These are phyloP conservation scores for Hydrochoerus hydrochaeris DNA, from an alignment of 2,113 vertebrate genomes.

Conservation along the genomic window DNA sequence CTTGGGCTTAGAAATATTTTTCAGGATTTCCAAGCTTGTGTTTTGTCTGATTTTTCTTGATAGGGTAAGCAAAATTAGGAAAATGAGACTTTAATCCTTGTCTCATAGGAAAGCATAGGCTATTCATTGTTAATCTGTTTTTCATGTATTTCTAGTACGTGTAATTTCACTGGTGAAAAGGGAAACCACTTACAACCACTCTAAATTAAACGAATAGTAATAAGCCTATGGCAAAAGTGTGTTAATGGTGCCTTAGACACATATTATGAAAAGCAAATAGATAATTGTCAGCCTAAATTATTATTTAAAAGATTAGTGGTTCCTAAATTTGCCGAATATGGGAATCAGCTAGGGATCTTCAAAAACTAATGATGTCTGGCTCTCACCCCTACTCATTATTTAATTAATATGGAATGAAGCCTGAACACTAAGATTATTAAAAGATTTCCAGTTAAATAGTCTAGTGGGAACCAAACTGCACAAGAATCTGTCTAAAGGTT, in stretches of 20 bases:
- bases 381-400: not conserved
- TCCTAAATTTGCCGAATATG: not conserved
- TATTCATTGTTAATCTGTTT: not conserved
- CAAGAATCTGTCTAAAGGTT: not conserved
- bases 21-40: constrained; percentile 23
- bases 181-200: not conserved
- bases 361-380: not conserved
- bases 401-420: not conserved
- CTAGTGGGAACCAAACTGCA: not conserved
- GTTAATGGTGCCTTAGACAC: not conserved
- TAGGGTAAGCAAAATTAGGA: constrained; percentile 32
- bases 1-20: constrained; percentile 52
- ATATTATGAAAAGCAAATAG: not conserved
- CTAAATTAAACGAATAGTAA: not conserved
- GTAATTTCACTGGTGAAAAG: constrained; percentile 37
- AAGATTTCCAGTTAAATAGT: not conserved
- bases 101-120: not conserved
- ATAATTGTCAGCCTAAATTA: not conserved
- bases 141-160: not conserved
- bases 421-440: not conserved
- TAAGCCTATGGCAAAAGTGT: not conserved
- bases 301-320: not conserved
- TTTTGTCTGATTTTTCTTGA: constrained; percentile 10
- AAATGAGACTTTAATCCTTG: not conserved
- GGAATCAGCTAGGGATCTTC: not conserved